Evolutionary conservation across 2,113 vertebrate genomes (phyloP).

Genomic region (Nestor notabilis): DNA sequence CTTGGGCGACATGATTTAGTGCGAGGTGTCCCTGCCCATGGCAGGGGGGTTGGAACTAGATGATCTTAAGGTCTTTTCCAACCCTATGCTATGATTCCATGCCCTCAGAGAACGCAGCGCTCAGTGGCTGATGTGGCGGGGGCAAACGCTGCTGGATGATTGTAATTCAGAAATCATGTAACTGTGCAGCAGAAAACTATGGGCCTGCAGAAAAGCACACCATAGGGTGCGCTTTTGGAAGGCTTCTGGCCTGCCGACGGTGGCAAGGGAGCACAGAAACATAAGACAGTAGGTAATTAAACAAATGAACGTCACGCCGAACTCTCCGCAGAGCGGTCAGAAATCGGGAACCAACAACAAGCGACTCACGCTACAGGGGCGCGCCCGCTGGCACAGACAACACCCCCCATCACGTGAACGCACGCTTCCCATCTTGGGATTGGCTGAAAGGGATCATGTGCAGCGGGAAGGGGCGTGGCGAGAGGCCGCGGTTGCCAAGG

Average conservation of each 20-base stretch:
- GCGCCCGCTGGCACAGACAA: accelerated
- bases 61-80: not conserved
- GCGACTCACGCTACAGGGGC: accelerated
- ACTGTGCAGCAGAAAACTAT: accelerated
- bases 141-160: accelerated
- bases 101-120: too few species aligned
- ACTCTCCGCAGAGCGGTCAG: not conserved
- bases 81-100: not conserved
- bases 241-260: too few species aligned
- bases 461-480: not conserved
- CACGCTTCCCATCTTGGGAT: accelerated
- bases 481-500: not conserved
- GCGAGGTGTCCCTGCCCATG: not conserved
- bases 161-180: not conserved
- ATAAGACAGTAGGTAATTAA: accelerated
- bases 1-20: not conserved
- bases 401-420: accelerated
- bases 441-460: not conserved
- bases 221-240: not conserved
- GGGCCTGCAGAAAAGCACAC: not conserved
- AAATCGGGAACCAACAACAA: accelerated
- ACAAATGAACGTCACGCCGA: accelerated
- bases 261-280: accelerated
- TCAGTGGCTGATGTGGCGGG: accelerated
- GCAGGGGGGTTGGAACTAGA: not conserved